A percentile compares a stretch with the other conserved stretches of the same genome.
phyloP scores from a whole-genome alignment of 1,140 invertebrate genomes.

The Elymnias hypermnestra region DNA sequence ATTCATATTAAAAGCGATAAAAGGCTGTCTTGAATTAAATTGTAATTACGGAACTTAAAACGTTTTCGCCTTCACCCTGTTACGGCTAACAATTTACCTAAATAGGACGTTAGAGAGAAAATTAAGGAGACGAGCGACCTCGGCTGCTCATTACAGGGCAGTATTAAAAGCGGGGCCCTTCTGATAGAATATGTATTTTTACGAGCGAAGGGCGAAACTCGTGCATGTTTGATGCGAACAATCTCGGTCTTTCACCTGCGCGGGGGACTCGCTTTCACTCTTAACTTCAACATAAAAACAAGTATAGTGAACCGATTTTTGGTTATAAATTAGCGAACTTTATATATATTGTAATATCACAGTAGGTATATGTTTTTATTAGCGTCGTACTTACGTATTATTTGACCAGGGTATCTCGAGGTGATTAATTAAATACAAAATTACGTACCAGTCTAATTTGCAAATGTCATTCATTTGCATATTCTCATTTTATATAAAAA shows the following conservation, averaged over 20 bases:
- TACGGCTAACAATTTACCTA: slow-evolving; percentile 39
- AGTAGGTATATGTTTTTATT: too few species aligned
- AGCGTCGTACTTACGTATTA: too few species aligned
- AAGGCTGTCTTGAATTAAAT: slow-evolving; percentile 5
- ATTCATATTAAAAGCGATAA: slow-evolving; percentile 5
- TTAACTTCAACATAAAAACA: neutral
- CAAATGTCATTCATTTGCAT: too few species aligned
- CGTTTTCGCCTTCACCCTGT: slow-evolving; percentile 33
- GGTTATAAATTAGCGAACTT: too few species aligned
- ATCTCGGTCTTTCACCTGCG: slow-evolving; percentile 43
- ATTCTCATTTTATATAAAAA: too few species aligned
- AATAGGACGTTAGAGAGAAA: slow-evolving; percentile 57
- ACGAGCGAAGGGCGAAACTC: slow-evolving; percentile 49
- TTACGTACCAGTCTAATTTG: too few species aligned
- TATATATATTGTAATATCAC: too few species aligned
- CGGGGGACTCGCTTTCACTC: neutral
- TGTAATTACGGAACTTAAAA: slow-evolving; percentile 11
- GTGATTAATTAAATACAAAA: too few species aligned
- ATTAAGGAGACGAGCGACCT: slow-evolving; percentile 62
- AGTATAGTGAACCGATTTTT: neutral
- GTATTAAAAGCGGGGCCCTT: slow-evolving; percentile 65
- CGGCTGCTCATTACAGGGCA: slow-evolving; percentile 52
- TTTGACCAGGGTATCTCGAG: too few species aligned
- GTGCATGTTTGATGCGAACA: slow-evolving; percentile 65
- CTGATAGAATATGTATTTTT: slow-evolving; percentile 73